phyloP scores from a whole-genome alignment of 2,888 invertebrate species.

The Acleris cristana region DNA sequence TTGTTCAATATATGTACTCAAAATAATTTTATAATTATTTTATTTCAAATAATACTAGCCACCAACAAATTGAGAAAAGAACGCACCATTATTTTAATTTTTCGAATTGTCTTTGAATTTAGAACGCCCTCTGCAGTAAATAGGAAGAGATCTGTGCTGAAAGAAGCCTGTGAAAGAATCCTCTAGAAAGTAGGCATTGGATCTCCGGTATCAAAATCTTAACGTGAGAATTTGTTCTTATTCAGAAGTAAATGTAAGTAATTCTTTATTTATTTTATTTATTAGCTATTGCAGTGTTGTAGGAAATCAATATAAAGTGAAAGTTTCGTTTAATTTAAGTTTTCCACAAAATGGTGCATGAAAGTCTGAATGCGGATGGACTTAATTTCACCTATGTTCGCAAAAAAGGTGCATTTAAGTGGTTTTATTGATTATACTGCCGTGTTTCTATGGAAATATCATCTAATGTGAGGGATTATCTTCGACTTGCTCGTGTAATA shows the following conservation, averaged over 20 bases:
- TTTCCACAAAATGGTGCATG: slow-evolving; percentile 57
- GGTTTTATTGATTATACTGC: slow-evolving; percentile 72
- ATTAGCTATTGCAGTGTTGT: slow-evolving; percentile 41
- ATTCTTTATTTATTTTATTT: slow-evolving; percentile 51
- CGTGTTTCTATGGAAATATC: slow-evolving; percentile 73
- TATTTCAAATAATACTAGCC: slow-evolving; percentile 44
- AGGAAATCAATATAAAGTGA: slow-evolving; percentile 44
- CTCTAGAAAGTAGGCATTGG: slow-evolving; percentile 82
- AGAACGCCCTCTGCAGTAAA: slow-evolving; percentile 76
- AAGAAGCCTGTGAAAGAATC: slow-evolving; percentile 84
- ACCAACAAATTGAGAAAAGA: slow-evolving; percentile 42
- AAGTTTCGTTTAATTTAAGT: slow-evolving; percentile 45
- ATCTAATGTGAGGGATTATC: slow-evolving; percentile 49
- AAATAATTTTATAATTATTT: not conserved
- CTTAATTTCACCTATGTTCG: slow-evolving; percentile 57
- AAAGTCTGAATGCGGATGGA: slow-evolving; percentile 51
- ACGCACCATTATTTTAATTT: slow-evolving; percentile 52
- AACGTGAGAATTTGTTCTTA: slow-evolving; percentile 80
- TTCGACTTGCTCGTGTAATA: slow-evolving; percentile 45
- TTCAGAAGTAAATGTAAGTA: slow-evolving; percentile 79
- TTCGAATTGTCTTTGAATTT: slow-evolving; percentile 70
- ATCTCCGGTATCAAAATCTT: slow-evolving; percentile 83
- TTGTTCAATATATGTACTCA: not conserved
- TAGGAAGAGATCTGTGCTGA: slow-evolving; percentile 65
- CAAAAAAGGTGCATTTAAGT: slow-evolving; percentile 59